Evolutionary conservation across 2,888 invertebrate species (phyloP).

Genomic region (Gerosis bhagava): DNA sequence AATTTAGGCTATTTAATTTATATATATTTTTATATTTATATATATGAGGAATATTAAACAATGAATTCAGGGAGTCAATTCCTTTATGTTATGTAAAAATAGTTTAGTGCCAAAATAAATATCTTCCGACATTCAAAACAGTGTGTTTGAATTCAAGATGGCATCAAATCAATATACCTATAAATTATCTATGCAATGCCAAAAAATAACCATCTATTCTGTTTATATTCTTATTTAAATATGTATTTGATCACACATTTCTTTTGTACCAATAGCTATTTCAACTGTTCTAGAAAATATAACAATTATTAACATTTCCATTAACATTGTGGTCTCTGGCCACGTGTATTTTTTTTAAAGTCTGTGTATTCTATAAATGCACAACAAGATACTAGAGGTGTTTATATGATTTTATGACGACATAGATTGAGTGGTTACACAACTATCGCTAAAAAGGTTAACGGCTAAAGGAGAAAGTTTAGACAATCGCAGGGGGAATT

Average conservation of each 20-base stretch:
- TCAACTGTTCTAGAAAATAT: conserved; percentile 34
- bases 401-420: conserved; percentile 47
- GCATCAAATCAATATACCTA: conserved; percentile 27
- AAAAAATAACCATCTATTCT: conserved; percentile 38
- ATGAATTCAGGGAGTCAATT: conserved; percentile 55
- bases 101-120: conserved; percentile 60
- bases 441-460: conserved; percentile 13
- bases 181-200: conserved; percentile 27
- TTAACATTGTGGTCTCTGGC: conserved; percentile 12
- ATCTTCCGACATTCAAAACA: conserved; percentile 26
- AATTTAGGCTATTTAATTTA: conserved; percentile 51
- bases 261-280: conserved; percentile 55
- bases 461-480: conserved; percentile 8
- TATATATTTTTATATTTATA: no score
- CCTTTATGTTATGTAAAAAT: conserved; percentile 57
- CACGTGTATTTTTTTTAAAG: conserved; percentile 17
- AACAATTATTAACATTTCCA: conserved; percentile 25
- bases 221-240: conserved; percentile 28
- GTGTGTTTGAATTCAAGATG: conserved; percentile 13
- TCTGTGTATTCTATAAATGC: conserved; percentile 41
- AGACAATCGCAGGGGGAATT: conserved; percentile 17
- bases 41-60: conserved; percentile 38
- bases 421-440: conserved; percentile 14
- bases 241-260: conserved; percentile 39
- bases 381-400: conserved; percentile 42